Conservation (phyloP, 2,113 vertebrate species). For the Tauraco erythrolophus region DNA sequence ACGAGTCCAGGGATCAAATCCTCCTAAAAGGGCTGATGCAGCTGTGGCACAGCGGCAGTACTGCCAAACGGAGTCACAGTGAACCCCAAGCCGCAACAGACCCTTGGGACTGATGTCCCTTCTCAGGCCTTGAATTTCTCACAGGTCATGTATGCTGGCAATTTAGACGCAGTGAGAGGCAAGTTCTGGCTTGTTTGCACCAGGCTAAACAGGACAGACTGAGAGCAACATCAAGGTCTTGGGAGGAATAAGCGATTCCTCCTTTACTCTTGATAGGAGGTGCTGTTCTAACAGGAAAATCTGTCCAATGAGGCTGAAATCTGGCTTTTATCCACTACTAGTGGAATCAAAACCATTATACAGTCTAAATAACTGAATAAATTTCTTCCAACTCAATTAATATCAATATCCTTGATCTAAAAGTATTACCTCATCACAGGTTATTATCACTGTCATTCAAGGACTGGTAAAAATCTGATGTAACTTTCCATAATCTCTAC, state of each 20-base stretch:
- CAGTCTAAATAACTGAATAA: not conserved
- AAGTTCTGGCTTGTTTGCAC: not conserved
- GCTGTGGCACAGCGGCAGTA: not conserved
- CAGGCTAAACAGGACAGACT: not conserved
- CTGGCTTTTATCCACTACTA: not conserved
- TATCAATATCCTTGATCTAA: not conserved
- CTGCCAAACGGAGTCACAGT: not conserved
- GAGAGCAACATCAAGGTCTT: not conserved
- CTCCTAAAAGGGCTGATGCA: not conserved
- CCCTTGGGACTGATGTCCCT: not conserved
- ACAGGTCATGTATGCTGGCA: not conserved
- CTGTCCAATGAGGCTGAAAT: constrained; percentile 9
- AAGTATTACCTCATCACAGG: not conserved
- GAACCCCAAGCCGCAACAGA: not conserved
- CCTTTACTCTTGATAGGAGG: not conserved
- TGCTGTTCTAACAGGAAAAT: not conserved
- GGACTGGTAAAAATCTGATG: not conserved
- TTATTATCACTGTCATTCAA: not conserved
- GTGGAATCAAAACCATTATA: not conserved
- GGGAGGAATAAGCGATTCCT: not conserved
- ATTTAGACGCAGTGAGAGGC: not conserved
- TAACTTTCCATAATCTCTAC: not conserved
- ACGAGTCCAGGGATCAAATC: not conserved
- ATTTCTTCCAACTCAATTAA: not conserved
- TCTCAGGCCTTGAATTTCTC: not conserved